Percentiles rank a stretch among this genome's conserved stretches.
Evolutionary conservation across 1,140 invertebrate genomes (phyloP).

Genomic region (Euschistus heros): DNA sequence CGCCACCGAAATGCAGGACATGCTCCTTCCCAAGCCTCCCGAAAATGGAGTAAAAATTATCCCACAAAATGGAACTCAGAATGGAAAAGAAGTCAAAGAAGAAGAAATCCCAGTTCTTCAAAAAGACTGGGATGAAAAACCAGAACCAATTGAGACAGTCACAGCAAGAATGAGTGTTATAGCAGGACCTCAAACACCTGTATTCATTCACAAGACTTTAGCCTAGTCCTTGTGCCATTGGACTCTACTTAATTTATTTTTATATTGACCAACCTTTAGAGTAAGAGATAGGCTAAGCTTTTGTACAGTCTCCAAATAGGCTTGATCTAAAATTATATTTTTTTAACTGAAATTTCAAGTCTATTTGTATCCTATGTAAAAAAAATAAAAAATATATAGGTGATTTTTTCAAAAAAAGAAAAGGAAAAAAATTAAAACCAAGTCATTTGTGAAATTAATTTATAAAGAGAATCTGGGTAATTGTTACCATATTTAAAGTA

Average conservation of each 20-base stretch:
- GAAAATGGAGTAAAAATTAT: slow-evolving; percentile 27
- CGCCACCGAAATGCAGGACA: slow-evolving; percentile 30
- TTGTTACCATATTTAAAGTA: slow-evolving; percentile 8
- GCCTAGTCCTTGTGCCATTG: slow-evolving; percentile 11
- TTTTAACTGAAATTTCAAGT: slow-evolving; percentile 11
- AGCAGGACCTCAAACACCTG: slow-evolving; percentile 19
- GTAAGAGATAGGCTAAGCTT: background rate
- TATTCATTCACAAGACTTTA: slow-evolving; percentile 23
- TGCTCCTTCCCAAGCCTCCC: slow-evolving; percentile 28
- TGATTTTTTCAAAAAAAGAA: too few relatives aligned
- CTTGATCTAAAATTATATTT: slow-evolving; percentile 9
- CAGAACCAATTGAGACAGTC: slow-evolving; percentile 15
- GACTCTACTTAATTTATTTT: slow-evolving; percentile 15
- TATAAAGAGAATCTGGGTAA: background rate
- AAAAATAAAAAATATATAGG: background rate
- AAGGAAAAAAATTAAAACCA: too few relatives aligned
- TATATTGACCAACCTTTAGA: slow-evolving; percentile 10
- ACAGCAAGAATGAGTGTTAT: slow-evolving; percentile 22
- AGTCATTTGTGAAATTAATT: too few relatives aligned
- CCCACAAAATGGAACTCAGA: slow-evolving; percentile 20
- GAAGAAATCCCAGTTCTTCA: slow-evolving; percentile 17
- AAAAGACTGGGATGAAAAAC: background rate
- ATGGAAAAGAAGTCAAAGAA: slow-evolving; percentile 17
- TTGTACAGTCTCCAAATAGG: slow-evolving; percentile 14
- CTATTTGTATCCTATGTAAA: slow-evolving; percentile 5